Evolutionary conservation across 1,140 invertebrate species (phyloP).

Genomic region (Achroia grisella): DNA sequence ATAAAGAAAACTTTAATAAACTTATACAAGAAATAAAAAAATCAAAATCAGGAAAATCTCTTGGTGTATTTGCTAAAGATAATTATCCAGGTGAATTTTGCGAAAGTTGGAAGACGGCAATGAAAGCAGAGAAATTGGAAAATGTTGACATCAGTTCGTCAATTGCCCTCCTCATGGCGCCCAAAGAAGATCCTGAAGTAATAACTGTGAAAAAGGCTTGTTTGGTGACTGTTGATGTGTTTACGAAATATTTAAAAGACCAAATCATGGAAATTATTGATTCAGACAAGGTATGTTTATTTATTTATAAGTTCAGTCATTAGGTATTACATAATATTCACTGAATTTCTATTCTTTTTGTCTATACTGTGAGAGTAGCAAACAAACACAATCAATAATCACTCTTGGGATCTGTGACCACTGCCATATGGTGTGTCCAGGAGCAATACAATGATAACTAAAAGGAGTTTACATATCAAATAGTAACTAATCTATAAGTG

Average conservation of each 20-base stretch:
- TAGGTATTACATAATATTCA: no score
- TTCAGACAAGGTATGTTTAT: slow-evolving; percentile 86
- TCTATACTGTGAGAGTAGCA: no score
- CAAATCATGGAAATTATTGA: slow-evolving; percentile 99
- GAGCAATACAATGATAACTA: no score
- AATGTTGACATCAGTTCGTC: slow-evolving; percentile 91
- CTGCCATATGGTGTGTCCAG: no score
- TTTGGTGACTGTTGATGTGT: slow-evolving; percentile 94
- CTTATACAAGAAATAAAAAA: slow-evolving; percentile 89
- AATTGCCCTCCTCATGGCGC: slow-evolving; percentile 91
- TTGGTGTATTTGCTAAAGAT: slow-evolving; percentile 97
- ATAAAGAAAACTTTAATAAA: slow-evolving; percentile 94
- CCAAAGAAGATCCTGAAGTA: slow-evolving; percentile 96
- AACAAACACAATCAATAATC: no score
- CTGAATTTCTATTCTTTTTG: no score
- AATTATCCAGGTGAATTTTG: slow-evolving; percentile 95
- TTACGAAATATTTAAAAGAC: slow-evolving; percentile 96
- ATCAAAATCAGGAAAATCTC: slow-evolving; percentile 91
- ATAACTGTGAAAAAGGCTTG: slow-evolving; percentile 96
- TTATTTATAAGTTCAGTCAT: background rate
- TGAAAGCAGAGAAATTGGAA: slow-evolving; percentile 87
- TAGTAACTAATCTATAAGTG: no score
- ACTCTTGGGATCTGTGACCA: no score
- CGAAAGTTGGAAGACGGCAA: slow-evolving; percentile 88
- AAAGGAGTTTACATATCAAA: no score